phyloP scores from a whole-genome alignment of 2,797 vertebrate species.

The Mormyrops attenuatus region DNA sequence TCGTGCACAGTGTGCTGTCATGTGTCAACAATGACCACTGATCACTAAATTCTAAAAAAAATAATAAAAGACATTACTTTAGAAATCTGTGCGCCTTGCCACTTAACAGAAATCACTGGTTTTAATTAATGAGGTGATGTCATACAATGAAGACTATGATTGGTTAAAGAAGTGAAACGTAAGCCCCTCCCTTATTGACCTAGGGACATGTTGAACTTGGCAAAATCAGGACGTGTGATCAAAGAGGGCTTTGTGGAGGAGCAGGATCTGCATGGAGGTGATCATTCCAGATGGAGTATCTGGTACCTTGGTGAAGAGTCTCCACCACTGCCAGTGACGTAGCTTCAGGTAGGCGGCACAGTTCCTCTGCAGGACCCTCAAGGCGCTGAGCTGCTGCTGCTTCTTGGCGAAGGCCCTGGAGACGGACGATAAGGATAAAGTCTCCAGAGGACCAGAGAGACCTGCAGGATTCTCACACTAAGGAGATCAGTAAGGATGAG shows the following conservation, averaged over 20 bases:
- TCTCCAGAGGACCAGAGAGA: background rate
- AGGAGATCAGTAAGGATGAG: background rate
- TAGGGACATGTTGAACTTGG: background rate
- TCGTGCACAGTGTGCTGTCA: no score
- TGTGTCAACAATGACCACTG: no score
- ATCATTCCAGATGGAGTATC: background rate
- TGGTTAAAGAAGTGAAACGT: background rate
- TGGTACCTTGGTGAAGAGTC: constrained; percentile 91
- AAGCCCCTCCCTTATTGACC: background rate
- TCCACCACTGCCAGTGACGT: constrained; percentile 98
- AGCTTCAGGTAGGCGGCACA: constrained; percentile 93
- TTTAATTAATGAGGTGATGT: background rate
- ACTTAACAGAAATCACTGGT: background rate
- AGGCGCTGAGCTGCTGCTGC: constrained; percentile 89
- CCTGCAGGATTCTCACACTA: background rate
- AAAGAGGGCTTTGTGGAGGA: background rate
- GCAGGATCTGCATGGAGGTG: background rate
- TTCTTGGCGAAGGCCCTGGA: constrained; percentile 90
- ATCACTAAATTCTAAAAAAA: no score
- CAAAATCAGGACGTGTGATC: background rate
- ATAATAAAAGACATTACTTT: background rate
- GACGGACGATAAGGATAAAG: background rate
- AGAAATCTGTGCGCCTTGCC: background rate
- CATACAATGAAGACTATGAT: background rate
- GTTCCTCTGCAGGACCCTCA: constrained; percentile 94